Evolutionary conservation across 2,797 vertebrate genomes (phyloP).

Genomic region (Limosa lapponica): DNA sequence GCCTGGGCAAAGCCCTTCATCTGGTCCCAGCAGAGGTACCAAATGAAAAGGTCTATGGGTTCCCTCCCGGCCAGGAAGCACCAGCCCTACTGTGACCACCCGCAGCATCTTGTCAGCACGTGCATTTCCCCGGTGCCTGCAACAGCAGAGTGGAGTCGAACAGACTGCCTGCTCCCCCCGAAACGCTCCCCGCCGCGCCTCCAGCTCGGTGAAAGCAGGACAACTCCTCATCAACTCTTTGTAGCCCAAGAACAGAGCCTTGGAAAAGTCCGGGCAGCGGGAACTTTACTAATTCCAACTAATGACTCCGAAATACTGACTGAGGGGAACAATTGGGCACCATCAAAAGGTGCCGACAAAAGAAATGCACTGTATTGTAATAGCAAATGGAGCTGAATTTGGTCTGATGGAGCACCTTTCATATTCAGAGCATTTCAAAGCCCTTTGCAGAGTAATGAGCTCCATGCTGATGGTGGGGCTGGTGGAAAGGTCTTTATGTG

Average conservation of each 20-base stretch:
- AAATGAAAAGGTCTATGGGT: neutral
- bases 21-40: neutral
- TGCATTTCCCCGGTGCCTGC: neutral
- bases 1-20: neutral
- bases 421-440: slow-evolving; percentile 53
- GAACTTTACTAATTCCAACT: slow-evolving; percentile 37
- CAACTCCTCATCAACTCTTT: slow-evolving; percentile 3
- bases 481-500: neutral
- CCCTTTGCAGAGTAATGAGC: slow-evolving; percentile 44
- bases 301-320: slow-evolving; percentile 40
- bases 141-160: neutral
- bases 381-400: slow-evolving; percentile 22
- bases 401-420: slow-evolving; percentile 43
- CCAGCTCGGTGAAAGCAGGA: slow-evolving; percentile 16
- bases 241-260: slow-evolving; percentile 27
- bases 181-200: neutral
- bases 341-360: slow-evolving; percentile 29
- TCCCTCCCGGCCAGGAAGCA: neutral
- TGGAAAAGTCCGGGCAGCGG: neutral
- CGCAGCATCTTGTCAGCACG: neutral
- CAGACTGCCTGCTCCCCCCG: neutral
- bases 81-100: neutral
- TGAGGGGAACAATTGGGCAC: slow-evolving; percentile 19
- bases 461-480: neutral
- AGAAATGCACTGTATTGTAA: slow-evolving; percentile 2